Base-by-base conservation (phyloP, 2,888 invertebrate genomes). In the Leucophenga montana region DNA sequence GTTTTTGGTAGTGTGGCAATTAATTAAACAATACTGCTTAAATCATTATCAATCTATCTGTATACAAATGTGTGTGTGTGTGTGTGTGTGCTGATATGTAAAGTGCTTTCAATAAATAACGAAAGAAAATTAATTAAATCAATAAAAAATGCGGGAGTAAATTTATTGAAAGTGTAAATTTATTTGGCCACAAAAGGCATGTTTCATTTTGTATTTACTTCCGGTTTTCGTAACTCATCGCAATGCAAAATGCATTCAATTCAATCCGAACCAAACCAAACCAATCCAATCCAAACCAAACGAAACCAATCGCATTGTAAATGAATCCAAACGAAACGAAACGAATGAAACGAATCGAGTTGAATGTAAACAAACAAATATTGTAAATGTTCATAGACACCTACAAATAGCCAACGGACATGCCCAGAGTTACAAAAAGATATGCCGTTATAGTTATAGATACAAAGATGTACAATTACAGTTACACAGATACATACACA, bases 131-230 rank as follows among this genome's bases (percentile, higher is more conserved):
- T 50, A 50, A 50, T 50, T 50, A 50, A 50, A 50, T 50, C 50
- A 50, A 50, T 50, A 50, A 50, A 50, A 50, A 50, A 50, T 50
- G 39, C 39, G 39, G 39, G 39, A 16, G 50, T 50, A 50, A 50
- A 50, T 50, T 50, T 50, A 50, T 50, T 50, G 50, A 50, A 50
- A 50, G 16, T 16, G 18, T 50, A 50, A 50, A 50, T 50, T 50
- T 50, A 18, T 50, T 50, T 50, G n/a, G 50, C 50, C 65, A 65
- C 65, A 62, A 62, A 46, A 48, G 65, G 20, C 65, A 50, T 50
- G 65, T 62, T n/a, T 18, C 39, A 39, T 39, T 39, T 39, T 39
- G 39, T 39, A 39, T 39, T 39, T 39, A 39, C 39, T 39, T 39
- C 39, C 39, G 39, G 9, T 39, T 39, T 11, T 39, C 39, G 39